These are phyloP conservation scores for Cirrhinus mrigala DNA, from an alignment of 2,797 vertebrate species.

Conservation along the genomic window DNA sequence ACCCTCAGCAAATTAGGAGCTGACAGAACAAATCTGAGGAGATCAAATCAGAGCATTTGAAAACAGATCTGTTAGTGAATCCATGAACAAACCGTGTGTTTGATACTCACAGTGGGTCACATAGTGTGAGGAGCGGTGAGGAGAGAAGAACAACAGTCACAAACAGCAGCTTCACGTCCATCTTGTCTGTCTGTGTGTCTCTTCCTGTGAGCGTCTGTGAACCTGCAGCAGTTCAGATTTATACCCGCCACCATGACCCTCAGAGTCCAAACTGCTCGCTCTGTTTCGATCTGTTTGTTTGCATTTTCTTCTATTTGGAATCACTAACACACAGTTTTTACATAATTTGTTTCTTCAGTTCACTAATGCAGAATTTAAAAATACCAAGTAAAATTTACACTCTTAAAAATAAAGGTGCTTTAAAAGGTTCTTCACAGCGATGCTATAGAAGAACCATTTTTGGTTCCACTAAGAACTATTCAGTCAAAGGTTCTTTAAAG, in stretches of 20 bases:
- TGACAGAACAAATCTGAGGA: constrained; percentile 47
- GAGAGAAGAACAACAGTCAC: constrained; percentile 1
- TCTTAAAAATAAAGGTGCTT: too few species aligned
- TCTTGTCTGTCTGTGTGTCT: not conserved
- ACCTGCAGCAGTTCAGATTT: not conserved
- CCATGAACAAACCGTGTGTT: not conserved
- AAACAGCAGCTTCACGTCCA: not conserved
- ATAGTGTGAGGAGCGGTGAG: constrained; percentile 3
- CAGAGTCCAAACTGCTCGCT: not conserved
- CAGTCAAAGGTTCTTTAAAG: too few species aligned
- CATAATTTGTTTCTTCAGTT: not conserved
- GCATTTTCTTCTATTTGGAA: too few species aligned
- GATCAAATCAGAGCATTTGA: not conserved
- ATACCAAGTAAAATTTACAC: not conserved
- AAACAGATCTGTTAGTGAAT: too few species aligned
- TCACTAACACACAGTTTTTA: too few species aligned
- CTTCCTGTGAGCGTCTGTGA: not conserved
- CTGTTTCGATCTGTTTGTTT: not conserved
- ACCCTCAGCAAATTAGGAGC: constrained; percentile 64
- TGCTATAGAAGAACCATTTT: too few species aligned
- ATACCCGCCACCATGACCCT: not conserved
- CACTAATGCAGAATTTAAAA: not conserved
- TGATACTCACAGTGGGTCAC: not conserved
- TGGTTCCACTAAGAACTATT: too few species aligned
- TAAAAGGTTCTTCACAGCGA: too few species aligned